Conservation (phyloP, 2,888 invertebrate species). For the Kryphioiulus occultus region DNA sequence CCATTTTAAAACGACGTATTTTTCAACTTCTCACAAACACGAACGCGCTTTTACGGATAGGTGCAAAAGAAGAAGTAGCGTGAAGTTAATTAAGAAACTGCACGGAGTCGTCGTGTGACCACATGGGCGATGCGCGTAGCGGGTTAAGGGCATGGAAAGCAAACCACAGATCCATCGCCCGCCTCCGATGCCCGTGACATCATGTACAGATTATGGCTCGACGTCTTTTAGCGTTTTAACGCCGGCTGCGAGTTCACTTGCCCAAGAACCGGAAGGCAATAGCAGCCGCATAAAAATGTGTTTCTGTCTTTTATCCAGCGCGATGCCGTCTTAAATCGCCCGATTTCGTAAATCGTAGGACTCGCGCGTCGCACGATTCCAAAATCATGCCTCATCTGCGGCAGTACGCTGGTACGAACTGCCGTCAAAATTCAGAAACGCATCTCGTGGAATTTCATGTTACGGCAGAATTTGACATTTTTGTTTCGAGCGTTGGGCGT, state of each 20-base stretch:
- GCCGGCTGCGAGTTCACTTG: too few species aligned
- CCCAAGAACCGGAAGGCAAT: slow-evolving; percentile 10
- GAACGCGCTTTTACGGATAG: slow-evolving; percentile 14
- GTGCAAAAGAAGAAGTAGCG: slow-evolving; percentile 14
- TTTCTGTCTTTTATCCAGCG: not conserved
- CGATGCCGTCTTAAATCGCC: not conserved
- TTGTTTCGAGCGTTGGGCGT: not conserved
- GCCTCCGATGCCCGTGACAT: not conserved
- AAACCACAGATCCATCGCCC: not conserved
- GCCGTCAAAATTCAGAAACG: not conserved
- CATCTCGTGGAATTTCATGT: not conserved
- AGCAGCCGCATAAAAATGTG: too few species aligned
- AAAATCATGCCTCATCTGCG: not conserved
- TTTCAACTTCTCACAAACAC: slow-evolving; percentile 8
- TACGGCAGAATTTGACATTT: not conserved
- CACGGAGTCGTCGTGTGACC: not conserved
- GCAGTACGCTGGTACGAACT: too few species aligned
- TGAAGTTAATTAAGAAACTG: not conserved
- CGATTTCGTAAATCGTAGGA: not conserved
- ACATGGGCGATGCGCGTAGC: not conserved
- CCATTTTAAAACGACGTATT: not conserved
- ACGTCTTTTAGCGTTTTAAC: too few species aligned
- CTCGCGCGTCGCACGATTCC: not conserved
- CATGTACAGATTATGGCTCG: not conserved
- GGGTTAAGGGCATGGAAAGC: not conserved